phyloP scores from a whole-genome alignment of 1,140 invertebrate genomes.

The Aplysia californica region DNA sequence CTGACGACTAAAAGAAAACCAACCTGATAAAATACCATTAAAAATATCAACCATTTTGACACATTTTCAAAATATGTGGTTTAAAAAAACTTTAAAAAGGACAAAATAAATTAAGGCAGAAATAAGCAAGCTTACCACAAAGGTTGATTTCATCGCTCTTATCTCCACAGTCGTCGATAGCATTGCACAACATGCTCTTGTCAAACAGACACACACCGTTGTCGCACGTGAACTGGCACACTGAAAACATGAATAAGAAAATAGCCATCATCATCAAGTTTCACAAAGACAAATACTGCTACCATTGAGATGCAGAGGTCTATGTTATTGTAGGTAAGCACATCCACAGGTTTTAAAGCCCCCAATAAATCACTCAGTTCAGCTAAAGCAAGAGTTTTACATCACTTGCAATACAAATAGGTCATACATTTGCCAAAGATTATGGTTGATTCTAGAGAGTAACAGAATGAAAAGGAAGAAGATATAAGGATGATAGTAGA shows the following conservation, averaged over 20 bases:
- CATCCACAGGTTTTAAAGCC: neutral
- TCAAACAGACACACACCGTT: conserved; percentile 52
- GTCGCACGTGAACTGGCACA: conserved; percentile 49
- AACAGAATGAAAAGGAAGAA: no score
- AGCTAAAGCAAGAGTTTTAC: no score
- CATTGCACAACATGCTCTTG: conserved; percentile 50
- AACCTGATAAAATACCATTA: no score
- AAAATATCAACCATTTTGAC: no score
- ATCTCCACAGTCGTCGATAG: conserved; percentile 59
- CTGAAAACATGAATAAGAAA: conserved; percentile 35
- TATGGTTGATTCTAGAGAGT: no score
- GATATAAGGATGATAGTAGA: no score
- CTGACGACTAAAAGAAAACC: no score
- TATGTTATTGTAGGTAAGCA: neutral
- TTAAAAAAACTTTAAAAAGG: neutral
- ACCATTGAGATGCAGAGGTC: neutral
- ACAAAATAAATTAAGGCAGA: neutral
- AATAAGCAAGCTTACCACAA: conserved; percentile 43
- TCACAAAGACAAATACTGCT: neutral
- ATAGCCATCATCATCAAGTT: neutral
- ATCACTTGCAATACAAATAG: no score
- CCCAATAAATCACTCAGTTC: neutral
- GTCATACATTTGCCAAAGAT: no score
- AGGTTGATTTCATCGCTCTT: conserved; percentile 54
- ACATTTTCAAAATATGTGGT: no score